These are phyloP conservation scores for Lissonota sp. DNA, from an alignment of 2,888 invertebrate species.

Conservation along the genomic window DNA sequence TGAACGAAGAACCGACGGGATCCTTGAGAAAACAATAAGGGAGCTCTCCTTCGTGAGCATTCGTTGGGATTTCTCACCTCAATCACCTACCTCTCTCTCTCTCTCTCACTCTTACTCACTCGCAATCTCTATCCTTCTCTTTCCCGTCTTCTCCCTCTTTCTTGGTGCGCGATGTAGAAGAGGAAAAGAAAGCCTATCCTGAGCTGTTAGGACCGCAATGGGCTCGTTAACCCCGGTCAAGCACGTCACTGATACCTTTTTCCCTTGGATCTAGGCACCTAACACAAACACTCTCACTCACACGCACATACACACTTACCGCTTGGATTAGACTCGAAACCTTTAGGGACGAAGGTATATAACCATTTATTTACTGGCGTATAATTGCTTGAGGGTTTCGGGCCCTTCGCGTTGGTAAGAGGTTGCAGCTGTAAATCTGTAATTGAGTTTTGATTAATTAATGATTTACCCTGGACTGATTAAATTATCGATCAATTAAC, in stretches of 20 bases:
- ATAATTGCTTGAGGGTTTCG: constrained; percentile 3
- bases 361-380: background rate
- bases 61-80: constrained; percentile 34
- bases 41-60: constrained; percentile 25
- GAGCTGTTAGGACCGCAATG: constrained; percentile 49
- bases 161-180: constrained; percentile 5
- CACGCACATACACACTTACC: constrained; percentile 7
- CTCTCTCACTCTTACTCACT: constrained; percentile 17
- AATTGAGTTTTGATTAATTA: constrained; percentile 1
- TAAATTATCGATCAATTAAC: constrained; percentile 1
- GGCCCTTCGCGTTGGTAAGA: background rate
- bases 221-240: constrained; percentile 63
- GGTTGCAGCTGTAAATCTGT: background rate
- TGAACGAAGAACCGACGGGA: constrained; percentile 27
- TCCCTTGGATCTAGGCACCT: constrained; percentile 22
- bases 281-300: constrained; percentile 8
- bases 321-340: constrained; percentile 1
- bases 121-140: background rate
- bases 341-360: background rate
- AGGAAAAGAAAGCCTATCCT: constrained; percentile 38
- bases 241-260: constrained; percentile 54
- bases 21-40: constrained; percentile 52
- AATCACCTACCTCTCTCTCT: constrained; percentile 34
- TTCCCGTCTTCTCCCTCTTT: constrained; percentile 3
- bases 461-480: background rate